A percentile compares a stretch with the other conserved stretches of the same genome.
These are phyloP conservation scores for Thalpophila matura DNA, from an alignment of 2,888 invertebrate genomes.

Conservation along the genomic window DNA sequence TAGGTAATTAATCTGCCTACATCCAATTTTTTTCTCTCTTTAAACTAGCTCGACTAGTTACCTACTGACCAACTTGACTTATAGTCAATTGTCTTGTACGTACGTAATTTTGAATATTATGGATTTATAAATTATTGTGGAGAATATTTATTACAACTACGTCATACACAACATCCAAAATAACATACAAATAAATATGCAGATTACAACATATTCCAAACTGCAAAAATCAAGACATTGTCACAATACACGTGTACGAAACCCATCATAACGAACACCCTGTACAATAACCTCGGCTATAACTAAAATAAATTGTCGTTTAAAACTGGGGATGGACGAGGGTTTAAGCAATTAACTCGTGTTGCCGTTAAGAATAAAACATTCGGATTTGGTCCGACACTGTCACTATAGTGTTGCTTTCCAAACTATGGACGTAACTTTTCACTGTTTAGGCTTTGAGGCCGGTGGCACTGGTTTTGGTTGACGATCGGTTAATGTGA, in stretches of 20 bases:
- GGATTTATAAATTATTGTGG: too few species aligned
- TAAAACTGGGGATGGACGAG: slow-evolving; percentile 87
- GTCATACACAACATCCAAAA: too few species aligned
- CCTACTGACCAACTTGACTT: too few species aligned
- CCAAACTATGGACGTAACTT: slow-evolving; percentile 65
- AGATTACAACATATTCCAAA: not conserved
- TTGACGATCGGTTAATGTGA: slow-evolving; percentile 26
- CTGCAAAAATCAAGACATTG: not conserved
- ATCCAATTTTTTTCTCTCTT: too few species aligned
- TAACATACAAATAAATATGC: not conserved
- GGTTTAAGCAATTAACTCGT: slow-evolving; percentile 87
- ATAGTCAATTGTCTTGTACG: too few species aligned
- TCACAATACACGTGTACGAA: slow-evolving; percentile 2
- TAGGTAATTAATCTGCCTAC: too few species aligned
- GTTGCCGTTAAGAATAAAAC: slow-evolving; percentile 88
- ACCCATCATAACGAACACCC: slow-evolving; percentile 65
- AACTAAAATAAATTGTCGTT: slow-evolving; percentile 87
- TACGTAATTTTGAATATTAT: too few species aligned
- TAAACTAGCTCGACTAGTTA: too few species aligned
- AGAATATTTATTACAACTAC: too few species aligned
- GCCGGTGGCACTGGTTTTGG: slow-evolving; percentile 23
- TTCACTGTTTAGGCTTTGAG: slow-evolving; percentile 60
- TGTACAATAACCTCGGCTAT: slow-evolving; percentile 70
- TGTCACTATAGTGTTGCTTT: slow-evolving; percentile 60
- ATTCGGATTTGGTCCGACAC: slow-evolving; percentile 78